phyloP scores from a whole-genome alignment of 2,797 vertebrate genomes.

The Miichthys miiuy region DNA sequence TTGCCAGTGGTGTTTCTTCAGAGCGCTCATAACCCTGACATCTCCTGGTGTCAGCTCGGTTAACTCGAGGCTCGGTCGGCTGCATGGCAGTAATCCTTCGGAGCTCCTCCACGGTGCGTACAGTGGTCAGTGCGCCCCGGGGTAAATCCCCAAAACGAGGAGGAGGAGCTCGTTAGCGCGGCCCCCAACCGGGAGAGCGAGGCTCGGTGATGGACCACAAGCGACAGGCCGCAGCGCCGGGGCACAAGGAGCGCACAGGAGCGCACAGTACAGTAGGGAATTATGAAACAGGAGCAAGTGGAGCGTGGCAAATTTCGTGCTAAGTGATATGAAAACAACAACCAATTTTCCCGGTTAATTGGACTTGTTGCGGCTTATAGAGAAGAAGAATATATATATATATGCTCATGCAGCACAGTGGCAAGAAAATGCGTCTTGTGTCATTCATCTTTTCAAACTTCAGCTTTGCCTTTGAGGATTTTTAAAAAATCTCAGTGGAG shows the following conservation, averaged over 20 bases:
- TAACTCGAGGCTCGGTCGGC: slow-evolving; percentile 47
- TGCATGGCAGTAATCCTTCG: slow-evolving; percentile 62
- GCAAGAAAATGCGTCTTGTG: not conserved
- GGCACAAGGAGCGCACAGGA: slow-evolving; percentile 53
- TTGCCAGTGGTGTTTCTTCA: slow-evolving; percentile 11
- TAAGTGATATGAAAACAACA: slow-evolving; percentile 57
- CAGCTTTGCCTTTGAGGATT: not conserved
- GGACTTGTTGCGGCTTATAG: not conserved
- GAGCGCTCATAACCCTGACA: slow-evolving; percentile 39
- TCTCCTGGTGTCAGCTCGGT: slow-evolving; percentile 50
- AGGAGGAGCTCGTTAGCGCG: slow-evolving; percentile 82
- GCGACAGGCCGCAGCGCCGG: slow-evolving; percentile 78
- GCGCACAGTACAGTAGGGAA: slow-evolving; percentile 9
- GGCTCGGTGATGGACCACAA: slow-evolving; percentile 80
- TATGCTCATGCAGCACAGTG: not conserved
- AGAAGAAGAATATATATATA: not conserved
- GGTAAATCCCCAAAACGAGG: slow-evolving; percentile 75
- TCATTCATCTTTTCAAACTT: not conserved
- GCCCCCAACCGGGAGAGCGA: slow-evolving; percentile 78
- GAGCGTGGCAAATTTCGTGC: slow-evolving; percentile 55
- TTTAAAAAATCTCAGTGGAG: not conserved
- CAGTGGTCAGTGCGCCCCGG: slow-evolving; percentile 73
- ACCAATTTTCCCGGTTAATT: slow-evolving; percentile 13
- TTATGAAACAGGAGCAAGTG: slow-evolving; percentile 57
- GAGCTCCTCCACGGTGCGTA: slow-evolving; percentile 50